These are phyloP conservation scores for Hafferia zeledoni DNA, from an alignment of 2,797 vertebrate genomes.

Conservation along the genomic window DNA sequence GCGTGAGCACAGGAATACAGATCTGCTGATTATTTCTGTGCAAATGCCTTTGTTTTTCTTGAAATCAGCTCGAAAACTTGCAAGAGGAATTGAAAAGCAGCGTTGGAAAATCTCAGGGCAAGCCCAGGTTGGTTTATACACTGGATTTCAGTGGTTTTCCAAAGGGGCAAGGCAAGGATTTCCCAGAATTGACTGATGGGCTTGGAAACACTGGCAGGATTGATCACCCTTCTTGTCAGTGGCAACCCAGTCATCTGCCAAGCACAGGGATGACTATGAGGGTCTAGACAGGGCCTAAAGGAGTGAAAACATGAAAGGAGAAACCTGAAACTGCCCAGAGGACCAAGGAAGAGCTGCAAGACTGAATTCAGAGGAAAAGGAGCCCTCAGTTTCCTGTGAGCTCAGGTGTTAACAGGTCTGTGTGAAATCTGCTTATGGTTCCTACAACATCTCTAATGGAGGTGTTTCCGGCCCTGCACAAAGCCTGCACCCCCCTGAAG, in stretches of 20 bases:
- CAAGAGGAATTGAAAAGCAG: not conserved
- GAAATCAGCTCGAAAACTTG: not conserved
- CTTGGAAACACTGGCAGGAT: not conserved
- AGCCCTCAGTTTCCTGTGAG: accelerated
- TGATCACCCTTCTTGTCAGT: not conserved
- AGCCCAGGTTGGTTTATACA: not conserved
- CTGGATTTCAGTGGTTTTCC: not conserved
- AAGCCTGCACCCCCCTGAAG: not conserved
- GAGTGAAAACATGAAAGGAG: not conserved
- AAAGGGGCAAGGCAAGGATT: not conserved
- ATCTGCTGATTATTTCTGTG: conserved; percentile 17
- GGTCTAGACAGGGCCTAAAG: not conserved
- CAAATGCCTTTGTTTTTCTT: conserved; percentile 24
- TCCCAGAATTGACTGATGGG: not conserved
- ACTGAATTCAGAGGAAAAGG: not conserved
- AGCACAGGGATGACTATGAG: not conserved
- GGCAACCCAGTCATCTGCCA: not conserved
- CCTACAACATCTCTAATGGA: not conserved
- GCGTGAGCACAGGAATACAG: not conserved
- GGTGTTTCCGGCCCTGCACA: not conserved
- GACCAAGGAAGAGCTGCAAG: not conserved
- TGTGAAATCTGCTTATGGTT: not conserved
- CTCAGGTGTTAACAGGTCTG: not conserved
- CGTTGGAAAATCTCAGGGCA: not conserved
- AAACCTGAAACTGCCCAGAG: not conserved